phyloP scores from a whole-genome alignment of 2,888 invertebrate species.

The Ophion slaviceki region DNA sequence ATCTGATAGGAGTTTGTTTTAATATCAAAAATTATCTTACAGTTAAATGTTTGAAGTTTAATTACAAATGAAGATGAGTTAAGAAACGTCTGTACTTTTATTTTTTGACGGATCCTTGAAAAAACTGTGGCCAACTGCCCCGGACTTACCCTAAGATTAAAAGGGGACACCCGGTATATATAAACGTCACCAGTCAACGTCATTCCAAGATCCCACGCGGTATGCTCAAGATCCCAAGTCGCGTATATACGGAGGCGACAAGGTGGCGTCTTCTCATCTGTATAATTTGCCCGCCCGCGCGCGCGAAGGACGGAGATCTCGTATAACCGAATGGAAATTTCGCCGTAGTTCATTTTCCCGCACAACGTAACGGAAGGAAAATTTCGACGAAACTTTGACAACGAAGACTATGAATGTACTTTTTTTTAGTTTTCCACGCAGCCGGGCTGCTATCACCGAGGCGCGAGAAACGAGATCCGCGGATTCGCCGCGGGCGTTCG shows the following conservation, averaged over 20 bases:
- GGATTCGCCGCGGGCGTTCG: not conserved
- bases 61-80: no score
- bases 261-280: not conserved
- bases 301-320: not conserved
- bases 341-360: not conserved
- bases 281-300: not conserved
- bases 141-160: no score
- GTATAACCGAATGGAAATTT: not conserved
- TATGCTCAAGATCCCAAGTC: not conserved
- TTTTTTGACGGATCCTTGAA: no score
- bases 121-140: no score
- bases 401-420: not conserved
- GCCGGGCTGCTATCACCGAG: not conserved
- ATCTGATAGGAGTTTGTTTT: no score
- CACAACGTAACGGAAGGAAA: conserved; percentile 8
- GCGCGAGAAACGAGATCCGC: not conserved
- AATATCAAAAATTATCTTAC: no score
- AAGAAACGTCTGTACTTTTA: no score
- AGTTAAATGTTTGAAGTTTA: no score
- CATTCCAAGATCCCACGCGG: not conserved
- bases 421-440: not conserved
- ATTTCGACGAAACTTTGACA: not conserved
- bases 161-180: no score
- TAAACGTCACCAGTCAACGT: no score
- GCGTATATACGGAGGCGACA: not conserved